Evolutionary conservation across 2,113 vertebrate genomes (phyloP).

Genomic region (Naja naja): DNA sequence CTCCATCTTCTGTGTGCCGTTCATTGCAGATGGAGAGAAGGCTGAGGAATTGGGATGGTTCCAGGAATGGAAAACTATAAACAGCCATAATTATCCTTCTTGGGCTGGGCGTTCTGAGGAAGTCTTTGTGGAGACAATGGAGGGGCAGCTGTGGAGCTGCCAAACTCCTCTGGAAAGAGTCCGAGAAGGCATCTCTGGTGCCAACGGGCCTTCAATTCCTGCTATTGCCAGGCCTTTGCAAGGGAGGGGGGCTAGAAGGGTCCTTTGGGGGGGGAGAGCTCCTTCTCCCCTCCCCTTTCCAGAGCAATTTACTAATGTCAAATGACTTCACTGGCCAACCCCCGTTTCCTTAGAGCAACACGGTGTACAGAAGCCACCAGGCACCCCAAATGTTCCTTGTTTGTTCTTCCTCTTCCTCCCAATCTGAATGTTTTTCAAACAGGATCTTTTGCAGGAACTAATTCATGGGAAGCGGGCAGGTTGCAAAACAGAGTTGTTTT

Average conservation of each 20-base stretch:
- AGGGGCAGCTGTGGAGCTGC: constrained; percentile 58
- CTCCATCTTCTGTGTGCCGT: constrained; percentile 13
- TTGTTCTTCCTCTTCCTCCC: not conserved
- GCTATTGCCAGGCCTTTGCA: constrained; percentile 1
- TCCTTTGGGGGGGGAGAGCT: not conserved
- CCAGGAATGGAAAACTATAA: constrained; percentile 53
- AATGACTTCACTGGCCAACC: not conserved
- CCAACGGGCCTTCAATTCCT: not conserved
- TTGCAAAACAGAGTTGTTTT: not conserved
- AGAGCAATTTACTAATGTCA: not conserved
- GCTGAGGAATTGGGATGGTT: constrained; percentile 52
- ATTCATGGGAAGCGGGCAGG: not conserved
- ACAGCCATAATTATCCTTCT: constrained; percentile 40
- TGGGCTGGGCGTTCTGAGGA: constrained; percentile 37
- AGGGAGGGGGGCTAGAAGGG: not conserved
- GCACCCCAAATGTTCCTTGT: not conserved
- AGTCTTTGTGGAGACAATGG: constrained; percentile 63
- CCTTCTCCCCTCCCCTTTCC: not conserved
- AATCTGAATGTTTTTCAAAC: not conserved
- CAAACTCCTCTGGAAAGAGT: constrained; percentile 1
- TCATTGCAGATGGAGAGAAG: constrained; percentile 61
- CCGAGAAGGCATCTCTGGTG: not conserved
- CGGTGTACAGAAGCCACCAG: not conserved
- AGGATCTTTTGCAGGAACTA: not conserved
- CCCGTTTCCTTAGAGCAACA: not conserved